These are phyloP conservation scores for Eupithecia inturbata DNA, from an alignment of 2,888 invertebrate genomes.

Conservation along the genomic window DNA sequence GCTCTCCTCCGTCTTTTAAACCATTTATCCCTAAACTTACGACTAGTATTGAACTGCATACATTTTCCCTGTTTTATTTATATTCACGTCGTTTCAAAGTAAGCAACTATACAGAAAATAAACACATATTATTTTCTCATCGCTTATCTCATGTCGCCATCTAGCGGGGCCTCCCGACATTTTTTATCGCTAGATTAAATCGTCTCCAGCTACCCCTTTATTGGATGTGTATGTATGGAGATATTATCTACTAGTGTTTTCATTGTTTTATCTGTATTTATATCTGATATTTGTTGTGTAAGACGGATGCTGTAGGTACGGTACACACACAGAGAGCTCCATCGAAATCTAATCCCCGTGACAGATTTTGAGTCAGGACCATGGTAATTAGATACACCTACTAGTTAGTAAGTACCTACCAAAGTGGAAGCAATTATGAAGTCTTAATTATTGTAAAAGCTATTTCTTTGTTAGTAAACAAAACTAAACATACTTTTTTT, in stretches of 20 bases:
- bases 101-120: constrained; percentile 31
- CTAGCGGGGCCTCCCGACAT: constrained; percentile 65
- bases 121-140: constrained; percentile 31
- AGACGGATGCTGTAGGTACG: background rate
- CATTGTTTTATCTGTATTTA: constrained; percentile 50
- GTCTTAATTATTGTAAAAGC: too few relatives aligned
- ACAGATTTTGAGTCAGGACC: background rate
- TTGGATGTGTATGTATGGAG: constrained; percentile 62
- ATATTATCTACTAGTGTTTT: constrained; percentile 61
- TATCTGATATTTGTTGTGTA: constrained; percentile 44
- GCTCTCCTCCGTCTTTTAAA: too few relatives aligned
- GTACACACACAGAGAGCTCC: background rate
- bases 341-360: background rate
- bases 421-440: too few relatives aligned
- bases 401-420: too few relatives aligned
- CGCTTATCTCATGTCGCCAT: constrained; percentile 67
- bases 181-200: constrained; percentile 80
- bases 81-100: background rate
- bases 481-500: too few relatives aligned
- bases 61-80: background rate
- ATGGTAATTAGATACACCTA: background rate
- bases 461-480: too few relatives aligned
- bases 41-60: background rate
- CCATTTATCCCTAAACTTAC: too few relatives aligned
- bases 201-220: constrained; percentile 78